A percentile compares a stretch with the other conserved stretches of the same genome.
phyloP scores from a whole-genome alignment of 1,140 invertebrate genomes.

The Nephila pilipes region DNA sequence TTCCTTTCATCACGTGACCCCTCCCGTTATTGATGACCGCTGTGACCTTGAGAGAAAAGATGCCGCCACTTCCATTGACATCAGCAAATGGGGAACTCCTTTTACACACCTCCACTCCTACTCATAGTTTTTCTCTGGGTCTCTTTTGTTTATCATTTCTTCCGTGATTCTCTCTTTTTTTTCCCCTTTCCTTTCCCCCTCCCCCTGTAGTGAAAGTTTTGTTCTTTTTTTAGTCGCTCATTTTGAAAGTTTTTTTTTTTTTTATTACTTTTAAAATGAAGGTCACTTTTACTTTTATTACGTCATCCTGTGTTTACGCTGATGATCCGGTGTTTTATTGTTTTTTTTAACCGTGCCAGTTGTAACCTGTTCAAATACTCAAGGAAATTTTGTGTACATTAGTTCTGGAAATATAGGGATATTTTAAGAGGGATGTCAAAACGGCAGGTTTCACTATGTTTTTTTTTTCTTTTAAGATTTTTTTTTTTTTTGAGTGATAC shows the following conservation, averaged over 20 bases:
- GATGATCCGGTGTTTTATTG: neutral
- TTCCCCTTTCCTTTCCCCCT: neutral
- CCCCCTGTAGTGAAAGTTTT: neutral
- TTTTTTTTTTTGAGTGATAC: no score
- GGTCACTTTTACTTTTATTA: slow-evolving; percentile 24
- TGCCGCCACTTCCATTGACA: slow-evolving; percentile 68
- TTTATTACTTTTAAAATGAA: slow-evolving; percentile 25
- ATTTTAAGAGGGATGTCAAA: neutral
- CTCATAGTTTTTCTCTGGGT: slow-evolving; percentile 20
- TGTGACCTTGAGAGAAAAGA: slow-evolving; percentile 65
- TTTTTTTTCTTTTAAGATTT: no score
- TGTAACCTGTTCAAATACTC: neutral
- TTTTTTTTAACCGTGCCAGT: neutral
- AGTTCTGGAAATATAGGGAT: no score
- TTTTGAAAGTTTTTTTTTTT: slow-evolving; percentile 36
- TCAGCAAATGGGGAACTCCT: slow-evolving; percentile 3
- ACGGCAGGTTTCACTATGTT: neutral
- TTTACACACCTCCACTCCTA: neutral
- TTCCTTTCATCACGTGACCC: slow-evolving; percentile 68
- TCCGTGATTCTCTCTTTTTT: neutral
- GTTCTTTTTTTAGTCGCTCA: neutral
- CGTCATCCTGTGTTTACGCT: neutral
- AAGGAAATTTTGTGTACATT: neutral
- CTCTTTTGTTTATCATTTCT: slow-evolving; percentile 34
- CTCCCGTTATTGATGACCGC: slow-evolving; percentile 69